Base-by-base conservation (phyloP, 2,113 vertebrate genomes). In the Typhlomys cinereus region DNA sequence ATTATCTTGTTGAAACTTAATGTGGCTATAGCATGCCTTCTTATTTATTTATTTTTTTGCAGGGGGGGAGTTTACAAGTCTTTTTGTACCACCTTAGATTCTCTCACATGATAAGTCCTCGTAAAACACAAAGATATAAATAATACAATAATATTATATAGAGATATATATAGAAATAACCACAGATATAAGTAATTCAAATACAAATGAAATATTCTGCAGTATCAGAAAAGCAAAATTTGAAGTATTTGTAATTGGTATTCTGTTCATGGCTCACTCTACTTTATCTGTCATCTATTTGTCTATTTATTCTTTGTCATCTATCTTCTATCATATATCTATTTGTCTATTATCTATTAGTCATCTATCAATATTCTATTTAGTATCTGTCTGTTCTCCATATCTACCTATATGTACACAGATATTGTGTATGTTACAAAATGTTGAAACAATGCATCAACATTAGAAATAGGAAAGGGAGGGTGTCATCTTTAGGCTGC, bases 401-500 rank as follows among this genome's bases (percentile, higher is more conserved):
- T 48, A n/a, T 48, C 52, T n/a, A 3, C 36, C 46, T 59, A 78
- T 54, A 6, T 34, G 12, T 54, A 14, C 44, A 69, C 46, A 84
- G 46, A 54, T 14, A 64, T 21, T 85, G 41, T 34, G 13, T 1
- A 15, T 66, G 5, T 85, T 88, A 48, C 61, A 86, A 81, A 71
- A 70, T 25, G 23, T 59, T 83, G 36, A 83, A 36, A 85, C 39
- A 64, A 62, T 57, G 54, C 59, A 64, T 61, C 66, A 92, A 71
- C 76, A 76, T 44, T 50, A 34, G n/a, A 62, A 78, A 18, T 54
- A 84, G 76, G 79, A 89, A 88, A 61, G 21, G 27, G 82, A 94
- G 54, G 27, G 25, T 29, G 29, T 36, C 59, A 66, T 76, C 12
- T 46, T 50, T 75, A 41, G 27, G 41, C 67, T 87, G 31, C 78